Base-by-base conservation (phyloP, 2,797 vertebrate genomes). In the Eutrigla gurnardus region DNA sequence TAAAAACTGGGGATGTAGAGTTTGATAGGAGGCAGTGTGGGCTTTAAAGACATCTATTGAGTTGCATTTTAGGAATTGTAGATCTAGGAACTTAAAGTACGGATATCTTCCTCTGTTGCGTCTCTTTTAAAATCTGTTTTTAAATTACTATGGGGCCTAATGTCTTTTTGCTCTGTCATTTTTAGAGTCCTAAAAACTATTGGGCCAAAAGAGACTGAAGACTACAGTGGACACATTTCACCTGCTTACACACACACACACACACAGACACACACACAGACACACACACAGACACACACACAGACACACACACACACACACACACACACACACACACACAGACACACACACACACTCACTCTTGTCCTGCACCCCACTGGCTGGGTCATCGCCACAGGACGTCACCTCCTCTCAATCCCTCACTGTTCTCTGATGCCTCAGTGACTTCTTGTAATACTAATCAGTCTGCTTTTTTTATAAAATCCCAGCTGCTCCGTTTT, bases 381-480 rank as follows among this genome's bases (percentile, higher is more conserved):
- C 90, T 94, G 92, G 90, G 91, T 89, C 83, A 84, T 78, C 70
- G 47, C 82, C 90, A 92, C 86, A 88, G 92, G 88, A 91, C 87
- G 10, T 52, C 71, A 61, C 75, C 77, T 60, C 72, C 79, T 75
- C 70, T 75, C 62, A n/a, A 39, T 73, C 60, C 82, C 81, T 86
- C 82, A 80, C 81, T 74, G 78, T 86, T 82, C 86, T 90, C 88
- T 60, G 83, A 93, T 88, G 92, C 92, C 93, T 93, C 92, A 91
- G 86, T 92, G 89, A 93, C 91, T 90, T 86, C 74, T 92, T 93
- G 89, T 89, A 84, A 92, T 92, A 93, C 88, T 86, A 89, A 93
- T 73, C 89, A 84, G 88, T 85, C 77, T 77, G 86, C 88, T 89
- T 93, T 93, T 93, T 92, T 93, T 65, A 90, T 82, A 81, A 84